Base-by-base conservation (phyloP, 2,888 invertebrate genomes). In the Norana najaformis region DNA sequence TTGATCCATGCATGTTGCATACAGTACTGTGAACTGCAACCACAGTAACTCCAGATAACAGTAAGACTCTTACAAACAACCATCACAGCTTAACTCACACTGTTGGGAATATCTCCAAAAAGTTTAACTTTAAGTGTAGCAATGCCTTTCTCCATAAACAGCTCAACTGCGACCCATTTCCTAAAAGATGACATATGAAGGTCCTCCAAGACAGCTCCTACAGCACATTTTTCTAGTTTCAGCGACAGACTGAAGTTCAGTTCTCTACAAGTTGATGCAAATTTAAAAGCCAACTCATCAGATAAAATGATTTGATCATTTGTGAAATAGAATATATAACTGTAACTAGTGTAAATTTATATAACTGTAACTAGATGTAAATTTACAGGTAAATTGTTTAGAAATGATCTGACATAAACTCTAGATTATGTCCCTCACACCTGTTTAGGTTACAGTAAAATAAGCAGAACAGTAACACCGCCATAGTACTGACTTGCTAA, bases 111-210 rank as follows among this genome's bases (percentile, higher is more conserved):
- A 90, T 95, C 94, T 41, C 94, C 94, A 53, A 95, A 96, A 2
- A 96, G 95, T 92, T 96, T 96, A 0, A 97, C 95, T 94, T 96
- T 96, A 38, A 97, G 95, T 0, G 97, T 96, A 0, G 97, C 97
- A 89, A 96, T 93, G 0, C 97, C 97, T 0, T 96, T 97, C 92
- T 96, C 96, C 91, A 96, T 96, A 93, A 96, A 97, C 90, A 96
- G 96, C 8, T 96, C 96, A 91, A 96, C 96, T 38, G 97, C 96
- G 91, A 96, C 96, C 30, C 97, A 95, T 92, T 97, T 96, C 90
- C 97, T 96, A 1, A 97, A 93, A 0, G 97, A n/a, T n/a, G n/a
- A n/a, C 97, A 94, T 96, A 96, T 8, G 96, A 0, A 97, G 95
- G 92, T 96, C 96, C 88, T 95, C 95, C 34, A 97, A 93, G 0